A percentile compares a stretch with the other conserved stretches of the same genome.
Evolutionary conservation across 1,140 invertebrate genomes (phyloP).

Genomic region (Bombyx mandarina): DNA sequence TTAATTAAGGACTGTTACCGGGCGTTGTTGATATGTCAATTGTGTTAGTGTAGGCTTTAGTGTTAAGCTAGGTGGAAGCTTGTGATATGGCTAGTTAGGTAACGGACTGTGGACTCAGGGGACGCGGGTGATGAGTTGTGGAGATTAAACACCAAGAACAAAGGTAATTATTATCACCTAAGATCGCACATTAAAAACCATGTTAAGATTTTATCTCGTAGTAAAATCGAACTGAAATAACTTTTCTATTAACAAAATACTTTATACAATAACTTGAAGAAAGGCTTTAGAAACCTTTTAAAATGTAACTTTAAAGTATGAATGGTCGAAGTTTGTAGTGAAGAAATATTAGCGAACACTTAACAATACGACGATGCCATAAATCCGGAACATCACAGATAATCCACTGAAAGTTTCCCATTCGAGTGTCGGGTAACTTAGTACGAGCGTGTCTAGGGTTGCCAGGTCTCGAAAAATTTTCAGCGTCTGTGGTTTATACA

Average conservation of each 20-base stretch:
- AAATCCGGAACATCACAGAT: constrained; percentile 47
- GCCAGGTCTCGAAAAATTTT: too few species aligned
- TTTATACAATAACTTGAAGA: too few species aligned
- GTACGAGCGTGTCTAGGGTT: too few species aligned
- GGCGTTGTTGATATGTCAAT: constrained; percentile 62
- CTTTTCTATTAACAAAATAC: too few species aligned
- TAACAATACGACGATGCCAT: constrained; percentile 36
- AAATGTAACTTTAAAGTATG: neutral
- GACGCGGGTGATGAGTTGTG: constrained; percentile 16
- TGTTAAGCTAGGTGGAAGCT: constrained; percentile 63
- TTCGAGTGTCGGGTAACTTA: constrained; percentile 15
- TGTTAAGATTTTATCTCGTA: too few species aligned
- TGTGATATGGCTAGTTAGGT: constrained; percentile 56
- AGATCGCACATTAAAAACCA: too few species aligned
- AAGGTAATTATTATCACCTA: constrained; percentile 2
- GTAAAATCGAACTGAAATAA: too few species aligned
- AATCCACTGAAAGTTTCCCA: constrained; percentile 40
- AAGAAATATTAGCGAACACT: constrained; percentile 33
- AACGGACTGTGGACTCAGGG: constrained; percentile 15
- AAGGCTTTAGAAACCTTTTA: neutral
- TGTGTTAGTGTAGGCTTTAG: constrained; percentile 57
- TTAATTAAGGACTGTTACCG: constrained; percentile 53
- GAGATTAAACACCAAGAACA: constrained; percentile 2
- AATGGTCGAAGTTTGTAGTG: neutral
- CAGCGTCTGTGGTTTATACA: too few species aligned